A percentile compares a stretch with the other conserved stretches of the same genome.
Conservation (phyloP, 2,113 vertebrate genomes). For the Dinomys branickii region DNA sequence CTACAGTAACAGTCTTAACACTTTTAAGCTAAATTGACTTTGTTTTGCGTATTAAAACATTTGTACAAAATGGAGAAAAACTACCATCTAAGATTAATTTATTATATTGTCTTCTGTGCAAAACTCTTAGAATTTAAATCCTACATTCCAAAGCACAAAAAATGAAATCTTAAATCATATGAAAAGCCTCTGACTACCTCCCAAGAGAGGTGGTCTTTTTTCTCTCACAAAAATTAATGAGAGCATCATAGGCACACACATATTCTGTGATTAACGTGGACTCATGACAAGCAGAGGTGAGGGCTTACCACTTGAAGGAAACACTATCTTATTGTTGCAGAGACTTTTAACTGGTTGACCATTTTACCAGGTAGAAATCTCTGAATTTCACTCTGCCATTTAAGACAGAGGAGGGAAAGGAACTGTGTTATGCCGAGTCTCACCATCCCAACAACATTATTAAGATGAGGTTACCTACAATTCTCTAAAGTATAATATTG, state of each 20-base stretch:
- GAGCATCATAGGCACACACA: conserved; percentile 67
- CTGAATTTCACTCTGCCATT: conserved; percentile 42
- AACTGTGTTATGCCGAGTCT: neutral
- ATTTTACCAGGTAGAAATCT: conserved; percentile 71
- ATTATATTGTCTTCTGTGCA: conserved; percentile 61
- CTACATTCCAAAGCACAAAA: conserved; percentile 51
- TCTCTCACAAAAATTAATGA: conserved; percentile 77
- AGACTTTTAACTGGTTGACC: conserved; percentile 56
- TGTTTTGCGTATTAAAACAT: neutral
- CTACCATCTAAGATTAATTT: conserved; percentile 58
- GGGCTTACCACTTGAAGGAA: neutral
- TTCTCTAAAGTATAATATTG: conserved; percentile 11
- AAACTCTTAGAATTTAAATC: conserved; percentile 65
- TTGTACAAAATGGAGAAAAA: neutral
- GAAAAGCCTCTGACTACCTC: conserved; percentile 62
- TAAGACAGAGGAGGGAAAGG: conserved; percentile 55
- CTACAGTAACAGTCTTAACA: neutral
- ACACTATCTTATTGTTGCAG: conserved; percentile 54
- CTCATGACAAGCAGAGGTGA: neutral
- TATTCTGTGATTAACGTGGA: conserved; percentile 65
- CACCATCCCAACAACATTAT: neutral
- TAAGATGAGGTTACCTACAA: conserved; percentile 47
- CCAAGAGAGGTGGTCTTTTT: conserved; percentile 56
- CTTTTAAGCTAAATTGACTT: neutral
- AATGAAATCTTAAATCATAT: conserved; percentile 68